These are phyloP conservation scores for Andrena fulva DNA, from an alignment of 2,888 invertebrate genomes.

Conservation along the genomic window DNA sequence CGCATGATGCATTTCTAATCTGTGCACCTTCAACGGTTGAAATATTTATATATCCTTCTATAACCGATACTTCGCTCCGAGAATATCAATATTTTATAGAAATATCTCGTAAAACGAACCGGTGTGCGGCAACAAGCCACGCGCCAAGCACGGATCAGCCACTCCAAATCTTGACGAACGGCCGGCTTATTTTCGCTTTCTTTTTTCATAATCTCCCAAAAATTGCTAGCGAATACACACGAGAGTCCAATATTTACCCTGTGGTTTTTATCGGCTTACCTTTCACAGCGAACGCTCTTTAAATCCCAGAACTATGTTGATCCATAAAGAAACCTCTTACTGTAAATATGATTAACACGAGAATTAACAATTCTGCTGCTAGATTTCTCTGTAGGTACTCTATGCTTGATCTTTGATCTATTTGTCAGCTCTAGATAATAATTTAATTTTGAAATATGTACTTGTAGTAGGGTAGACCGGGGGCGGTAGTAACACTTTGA, in stretches of 20 bases:
- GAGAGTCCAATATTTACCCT: neutral
- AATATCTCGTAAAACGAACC: conserved; percentile 19
- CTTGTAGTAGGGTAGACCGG: neutral
- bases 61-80: neutral
- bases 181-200: conserved; percentile 11
- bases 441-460: neutral
- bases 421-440: neutral
- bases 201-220: conserved; percentile 23
- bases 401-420: neutral
- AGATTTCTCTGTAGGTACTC: neutral
- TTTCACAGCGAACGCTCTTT: neutral
- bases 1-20: neutral
- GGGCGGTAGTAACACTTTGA: too few species aligned
- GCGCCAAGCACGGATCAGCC: conserved; percentile 37
- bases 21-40: neutral
- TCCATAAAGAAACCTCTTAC: neutral
- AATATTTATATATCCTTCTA: neutral
- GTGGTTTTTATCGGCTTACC: neutral
- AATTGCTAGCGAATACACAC: conserved; percentile 11
- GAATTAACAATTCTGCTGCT: neutral
- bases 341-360: neutral
- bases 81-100: conserved; percentile 25
- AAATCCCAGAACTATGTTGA: neutral
- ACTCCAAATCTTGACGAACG: conserved; percentile 41
- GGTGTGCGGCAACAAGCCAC: conserved; percentile 1